Percentiles rank a stretch among this genome's conserved stretches.
These are phyloP conservation scores for Brachionus sp. DNA, from an alignment of 1,140 invertebrate genomes.

Conservation along the genomic window DNA sequence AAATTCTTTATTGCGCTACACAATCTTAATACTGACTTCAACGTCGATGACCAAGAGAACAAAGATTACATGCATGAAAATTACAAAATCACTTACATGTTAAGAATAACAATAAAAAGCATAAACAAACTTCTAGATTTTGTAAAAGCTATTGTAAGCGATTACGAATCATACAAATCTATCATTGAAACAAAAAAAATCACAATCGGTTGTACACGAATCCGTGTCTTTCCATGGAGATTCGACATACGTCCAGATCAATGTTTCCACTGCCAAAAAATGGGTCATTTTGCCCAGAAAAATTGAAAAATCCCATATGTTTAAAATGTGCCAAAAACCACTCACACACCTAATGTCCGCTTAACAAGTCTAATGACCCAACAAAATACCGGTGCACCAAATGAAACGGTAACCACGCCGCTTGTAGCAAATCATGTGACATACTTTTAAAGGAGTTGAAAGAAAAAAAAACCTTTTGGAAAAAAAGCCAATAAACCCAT, in stretches of 20 bases:
- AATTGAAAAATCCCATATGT: neutral
- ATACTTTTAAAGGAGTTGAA: neutral
- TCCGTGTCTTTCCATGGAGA: neutral
- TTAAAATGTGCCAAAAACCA: neutral
- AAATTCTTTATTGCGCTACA: neutral
- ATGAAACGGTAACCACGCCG: neutral
- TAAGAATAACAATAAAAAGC: conserved; percentile 31
- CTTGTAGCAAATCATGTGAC: neutral
- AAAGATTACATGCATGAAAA: neutral
- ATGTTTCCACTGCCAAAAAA: conserved; percentile 10
- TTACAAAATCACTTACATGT: neutral
- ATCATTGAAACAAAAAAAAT: neutral
- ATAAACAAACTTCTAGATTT: neutral
- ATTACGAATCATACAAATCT: neutral
- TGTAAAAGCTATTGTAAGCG: neutral
- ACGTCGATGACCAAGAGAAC: conserved; percentile 14
- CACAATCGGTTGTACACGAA: neutral
- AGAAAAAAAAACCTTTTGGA: neutral
- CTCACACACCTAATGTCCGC: neutral
- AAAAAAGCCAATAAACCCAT: neutral
- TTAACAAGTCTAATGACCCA: neutral
- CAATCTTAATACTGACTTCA: neutral
- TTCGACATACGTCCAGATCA: neutral
- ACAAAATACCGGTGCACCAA: neutral
- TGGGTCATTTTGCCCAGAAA: neutral